Percentiles rank a stretch among this genome's conserved stretches.
phyloP scores from a whole-genome alignment of 2,888 invertebrate genomes.

The Nymphalis polychloros region DNA sequence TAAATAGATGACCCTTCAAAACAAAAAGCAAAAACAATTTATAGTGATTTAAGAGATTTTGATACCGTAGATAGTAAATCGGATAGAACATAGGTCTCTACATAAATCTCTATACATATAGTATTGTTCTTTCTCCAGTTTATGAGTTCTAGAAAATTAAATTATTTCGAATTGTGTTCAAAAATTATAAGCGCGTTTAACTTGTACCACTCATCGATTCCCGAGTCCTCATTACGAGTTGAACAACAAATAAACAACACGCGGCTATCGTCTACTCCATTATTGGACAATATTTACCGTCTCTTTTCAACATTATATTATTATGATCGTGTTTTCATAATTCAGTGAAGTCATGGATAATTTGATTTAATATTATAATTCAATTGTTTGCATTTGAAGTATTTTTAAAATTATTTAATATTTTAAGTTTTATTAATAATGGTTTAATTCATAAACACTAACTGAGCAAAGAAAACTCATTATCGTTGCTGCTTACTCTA shows the following conservation, averaged over 20 bases:
- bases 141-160: no score
- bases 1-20: no score
- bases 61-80: no score
- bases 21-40: no score
- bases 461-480: no score
- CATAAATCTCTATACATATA: no score
- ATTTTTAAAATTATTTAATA: neutral
- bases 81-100: no score
- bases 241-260: constrained; percentile 66
- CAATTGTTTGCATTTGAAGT: neutral
- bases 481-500: no score
- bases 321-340: constrained; percentile 21
- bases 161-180: neutral
- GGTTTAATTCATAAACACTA: no score
- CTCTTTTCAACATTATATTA: constrained; percentile 40
- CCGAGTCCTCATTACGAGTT: constrained; percentile 61
- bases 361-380: neutral
- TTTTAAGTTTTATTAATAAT: neutral
- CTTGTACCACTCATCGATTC: constrained; percentile 41
- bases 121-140: no score
- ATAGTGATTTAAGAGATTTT: no score
- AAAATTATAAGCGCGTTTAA: constrained; percentile 23
- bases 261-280: constrained; percentile 52
- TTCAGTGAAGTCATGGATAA: neutral
- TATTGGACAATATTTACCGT: constrained; percentile 67